A percentile compares a stretch with the other conserved stretches of the same genome.
phyloP scores from a whole-genome alignment of 2,888 invertebrate genomes.

The Tipula lateralis region DNA sequence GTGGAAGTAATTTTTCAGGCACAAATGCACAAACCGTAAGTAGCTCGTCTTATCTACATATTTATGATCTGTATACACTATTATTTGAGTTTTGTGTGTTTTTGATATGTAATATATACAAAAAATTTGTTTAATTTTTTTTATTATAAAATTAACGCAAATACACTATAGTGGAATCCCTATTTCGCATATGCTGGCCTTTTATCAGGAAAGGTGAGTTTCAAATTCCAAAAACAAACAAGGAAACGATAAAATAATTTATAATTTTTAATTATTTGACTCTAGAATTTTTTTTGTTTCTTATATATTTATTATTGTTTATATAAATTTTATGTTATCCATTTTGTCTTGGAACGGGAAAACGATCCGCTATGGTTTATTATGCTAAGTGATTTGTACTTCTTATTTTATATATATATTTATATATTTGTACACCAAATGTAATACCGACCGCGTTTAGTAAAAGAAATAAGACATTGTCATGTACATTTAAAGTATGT shows the following conservation, averaged over 20 bases:
- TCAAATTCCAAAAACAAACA: conserved; percentile 26
- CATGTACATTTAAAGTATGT: no score
- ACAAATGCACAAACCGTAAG: conserved; percentile 41
- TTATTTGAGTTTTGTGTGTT: background rate
- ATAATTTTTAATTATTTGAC: background rate
- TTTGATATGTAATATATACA: background rate
- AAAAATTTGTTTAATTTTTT: conserved; percentile 12
- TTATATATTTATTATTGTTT: background rate
- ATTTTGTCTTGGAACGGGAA: background rate
- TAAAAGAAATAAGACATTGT: no score
- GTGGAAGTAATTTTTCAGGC: conserved; percentile 73
- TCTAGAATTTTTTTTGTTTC: background rate
- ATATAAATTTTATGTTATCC: background rate
- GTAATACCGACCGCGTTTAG: no score
- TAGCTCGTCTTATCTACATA: conserved; percentile 42
- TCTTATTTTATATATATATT: no score
- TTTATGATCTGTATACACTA: background rate
- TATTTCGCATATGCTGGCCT: conserved; percentile 53
- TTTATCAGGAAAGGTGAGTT: conserved; percentile 42
- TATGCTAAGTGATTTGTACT: background rate
- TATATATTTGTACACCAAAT: no score
- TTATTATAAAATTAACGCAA: conserved; percentile 8
- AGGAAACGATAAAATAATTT: background rate
- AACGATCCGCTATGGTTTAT: conserved; percentile 27
- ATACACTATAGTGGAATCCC: conserved; percentile 49